A percentile compares a stretch with the other conserved stretches of the same genome.
Conservation (phyloP, 2,797 vertebrate species). For the Hephaestus fuliginosus region DNA sequence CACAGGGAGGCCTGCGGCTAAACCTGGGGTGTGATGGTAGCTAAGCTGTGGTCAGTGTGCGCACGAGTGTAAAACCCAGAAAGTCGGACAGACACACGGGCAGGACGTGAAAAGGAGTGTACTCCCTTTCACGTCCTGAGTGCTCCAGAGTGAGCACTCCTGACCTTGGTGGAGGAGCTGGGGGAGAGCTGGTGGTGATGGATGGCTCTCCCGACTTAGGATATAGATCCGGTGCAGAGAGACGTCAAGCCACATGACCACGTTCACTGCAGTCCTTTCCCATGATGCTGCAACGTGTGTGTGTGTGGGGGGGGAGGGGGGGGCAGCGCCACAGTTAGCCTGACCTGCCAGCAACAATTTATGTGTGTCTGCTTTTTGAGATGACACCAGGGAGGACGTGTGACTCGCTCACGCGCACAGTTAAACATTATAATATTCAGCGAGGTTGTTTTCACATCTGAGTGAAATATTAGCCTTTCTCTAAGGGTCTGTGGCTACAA, state of each 20-base stretch:
- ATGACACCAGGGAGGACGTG: slow-evolving; percentile 40
- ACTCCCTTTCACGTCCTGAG: no score
- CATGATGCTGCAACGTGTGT: slow-evolving; percentile 57
- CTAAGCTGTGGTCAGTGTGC: slow-evolving; percentile 44
- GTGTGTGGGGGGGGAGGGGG: slow-evolving; percentile 7
- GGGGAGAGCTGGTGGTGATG: slow-evolving; percentile 45
- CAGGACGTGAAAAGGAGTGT: not conserved
- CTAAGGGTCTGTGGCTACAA: slow-evolving; percentile 1
- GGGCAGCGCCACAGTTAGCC: slow-evolving; percentile 23
- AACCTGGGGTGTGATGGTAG: slow-evolving; percentile 49
- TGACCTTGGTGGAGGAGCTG: slow-evolving; percentile 65
- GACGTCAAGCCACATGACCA: slow-evolving; percentile 30
- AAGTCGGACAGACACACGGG: not conserved
- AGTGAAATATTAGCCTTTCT: slow-evolving; percentile 18
- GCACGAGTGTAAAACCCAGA: slow-evolving; percentile 31
- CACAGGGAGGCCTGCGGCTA: slow-evolving; percentile 65
- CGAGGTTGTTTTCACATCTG: slow-evolving; percentile 29
- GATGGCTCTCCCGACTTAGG: slow-evolving; percentile 56
- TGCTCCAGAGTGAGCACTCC: slow-evolving; percentile 25
- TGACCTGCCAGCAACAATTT: slow-evolving; percentile 40
- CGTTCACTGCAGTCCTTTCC: slow-evolving; percentile 54
- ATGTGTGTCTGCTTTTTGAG: slow-evolving; percentile 43
- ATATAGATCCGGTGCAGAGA: slow-evolving; percentile 50
- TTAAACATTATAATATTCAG: slow-evolving; percentile 21
- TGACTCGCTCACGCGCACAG: slow-evolving; percentile 39